These are phyloP conservation scores for Clarias fuscus DNA, from an alignment of 2,797 vertebrate genomes.

Conservation along the genomic window DNA sequence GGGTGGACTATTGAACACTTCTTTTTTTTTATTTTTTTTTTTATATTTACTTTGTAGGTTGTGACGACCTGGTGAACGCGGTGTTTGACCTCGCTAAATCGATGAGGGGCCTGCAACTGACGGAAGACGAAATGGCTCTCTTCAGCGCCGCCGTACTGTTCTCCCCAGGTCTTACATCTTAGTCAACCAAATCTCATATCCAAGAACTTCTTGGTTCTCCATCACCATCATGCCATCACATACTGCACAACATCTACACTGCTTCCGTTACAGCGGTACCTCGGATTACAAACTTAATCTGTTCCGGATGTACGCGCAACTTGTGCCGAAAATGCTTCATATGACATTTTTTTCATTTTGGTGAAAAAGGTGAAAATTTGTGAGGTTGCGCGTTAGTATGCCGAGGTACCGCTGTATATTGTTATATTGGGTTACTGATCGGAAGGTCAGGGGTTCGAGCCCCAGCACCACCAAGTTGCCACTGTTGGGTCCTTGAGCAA, in stretches of 20 bases:
- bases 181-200: background rate
- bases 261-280: no score
- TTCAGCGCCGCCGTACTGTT: conserved; percentile 87
- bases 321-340: no score
- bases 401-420: no score
- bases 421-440: no score
- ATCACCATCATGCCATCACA: background rate
- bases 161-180: conserved; percentile 78
- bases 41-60: conserved; percentile 69
- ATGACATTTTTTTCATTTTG: no score
- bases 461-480: no score
- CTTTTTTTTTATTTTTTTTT: background rate
- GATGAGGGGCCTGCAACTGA: conserved; percentile 83
- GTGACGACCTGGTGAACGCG: conserved; percentile 84
- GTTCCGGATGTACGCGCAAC: no score
- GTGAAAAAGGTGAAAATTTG: no score
- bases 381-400: no score
- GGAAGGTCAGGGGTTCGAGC: no score
- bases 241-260: background rate
- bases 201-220: background rate
- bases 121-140: conserved; percentile 86
- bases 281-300: no score
- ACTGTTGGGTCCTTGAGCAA: no score
- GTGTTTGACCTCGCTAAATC: conserved; percentile 85
- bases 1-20: background rate